These are phyloP conservation scores for Criorhina ranunculi DNA, from an alignment of 2,888 invertebrate species.

Conservation along the genomic window DNA sequence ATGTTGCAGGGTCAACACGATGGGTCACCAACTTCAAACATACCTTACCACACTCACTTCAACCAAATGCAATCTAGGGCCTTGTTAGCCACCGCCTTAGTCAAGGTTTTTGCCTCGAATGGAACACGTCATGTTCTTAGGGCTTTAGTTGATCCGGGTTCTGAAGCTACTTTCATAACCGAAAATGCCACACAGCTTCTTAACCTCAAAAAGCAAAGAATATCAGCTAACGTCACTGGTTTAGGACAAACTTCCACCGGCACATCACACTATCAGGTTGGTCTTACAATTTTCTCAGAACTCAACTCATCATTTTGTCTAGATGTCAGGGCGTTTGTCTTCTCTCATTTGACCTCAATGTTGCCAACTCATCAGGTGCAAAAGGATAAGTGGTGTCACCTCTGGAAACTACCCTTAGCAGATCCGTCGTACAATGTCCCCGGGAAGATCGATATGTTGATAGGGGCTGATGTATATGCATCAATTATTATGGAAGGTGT, in stretches of 20 bases:
- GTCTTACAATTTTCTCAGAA: background rate
- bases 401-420: background rate
- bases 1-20: background rate
- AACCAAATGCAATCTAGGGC: slow-evolving; percentile 17
- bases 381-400: background rate
- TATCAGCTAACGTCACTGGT: too few species aligned
- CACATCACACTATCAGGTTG: slow-evolving; percentile 20
- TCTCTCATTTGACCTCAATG: slow-evolving; percentile 1
- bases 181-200: slow-evolving; percentile 8
- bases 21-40: background rate
- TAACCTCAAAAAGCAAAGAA: too few species aligned
- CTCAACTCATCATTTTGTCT: background rate
- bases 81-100: slow-evolving; percentile 11
- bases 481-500: slow-evolving; percentile 27
- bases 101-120: background rate
- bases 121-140: slow-evolving; percentile 1
- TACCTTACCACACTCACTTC: background rate
- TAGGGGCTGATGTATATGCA: slow-evolving; percentile 30
- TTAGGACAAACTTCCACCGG: too few species aligned
- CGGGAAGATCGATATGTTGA: slow-evolving; percentile 17
- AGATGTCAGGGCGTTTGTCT: slow-evolving; percentile 10
- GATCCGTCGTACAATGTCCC: slow-evolving; percentile 18
- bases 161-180: slow-evolving; percentile 1
- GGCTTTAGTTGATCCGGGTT: slow-evolving; percentile 14
- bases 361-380: background rate